Conservation (phyloP, 2,113 vertebrate genomes). For the Ptilorrhoa leucosticta region DNA sequence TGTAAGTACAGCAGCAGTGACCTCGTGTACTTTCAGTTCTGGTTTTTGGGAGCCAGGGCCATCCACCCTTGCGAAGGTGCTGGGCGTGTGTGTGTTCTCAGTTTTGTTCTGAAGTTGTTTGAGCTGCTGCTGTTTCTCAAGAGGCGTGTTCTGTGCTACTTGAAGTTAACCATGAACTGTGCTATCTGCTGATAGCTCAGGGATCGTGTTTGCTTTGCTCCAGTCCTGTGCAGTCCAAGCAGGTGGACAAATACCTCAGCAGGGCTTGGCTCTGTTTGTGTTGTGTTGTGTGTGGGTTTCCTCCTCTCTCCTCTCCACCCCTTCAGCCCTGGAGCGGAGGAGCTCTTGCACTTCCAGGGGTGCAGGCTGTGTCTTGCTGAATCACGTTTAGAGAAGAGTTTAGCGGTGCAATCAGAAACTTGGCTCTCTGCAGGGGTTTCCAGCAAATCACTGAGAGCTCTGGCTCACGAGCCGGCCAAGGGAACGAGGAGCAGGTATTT, state of each 20-base stretch:
- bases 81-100: not conserved
- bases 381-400: not conserved
- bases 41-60: not conserved
- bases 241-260: conserved; percentile 59
- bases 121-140: conserved; percentile 15
- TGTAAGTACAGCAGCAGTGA: not conserved
- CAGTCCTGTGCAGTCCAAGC: conserved; percentile 29
- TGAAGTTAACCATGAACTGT: conserved; percentile 51
- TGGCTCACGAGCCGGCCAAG: not conserved
- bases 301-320: not conserved
- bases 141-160: conserved; percentile 32
- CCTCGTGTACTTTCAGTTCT: not conserved
- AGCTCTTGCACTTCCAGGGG: not conserved
- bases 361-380: not conserved
- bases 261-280: conserved; percentile 48
- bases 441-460: not conserved
- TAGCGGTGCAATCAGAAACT: not conserved
- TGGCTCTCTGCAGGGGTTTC: not conserved
- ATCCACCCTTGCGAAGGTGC: not conserved
- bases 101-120: not conserved
- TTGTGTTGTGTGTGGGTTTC: not conserved
- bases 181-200: conserved; percentile 39
- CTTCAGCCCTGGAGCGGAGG: not conserved
- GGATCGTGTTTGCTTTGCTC: conserved; percentile 46
- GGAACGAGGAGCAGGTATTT: not conserved